Evolutionary conservation across 2,113 vertebrate genomes (phyloP).

Genomic region (Tympanuchus pallidicinctus): DNA sequence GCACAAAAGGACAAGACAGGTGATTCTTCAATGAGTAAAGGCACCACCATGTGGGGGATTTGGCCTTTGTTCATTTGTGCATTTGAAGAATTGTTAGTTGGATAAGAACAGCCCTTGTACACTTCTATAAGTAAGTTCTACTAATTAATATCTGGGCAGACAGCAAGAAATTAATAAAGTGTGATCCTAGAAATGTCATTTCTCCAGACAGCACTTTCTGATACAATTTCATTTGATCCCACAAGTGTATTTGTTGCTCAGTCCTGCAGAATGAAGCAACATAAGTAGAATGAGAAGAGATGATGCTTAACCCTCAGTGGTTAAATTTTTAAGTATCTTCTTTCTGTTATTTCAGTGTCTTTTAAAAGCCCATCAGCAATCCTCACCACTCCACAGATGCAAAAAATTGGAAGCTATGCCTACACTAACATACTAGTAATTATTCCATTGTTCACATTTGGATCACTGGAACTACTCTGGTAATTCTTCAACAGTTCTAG

Average conservation of each 20-base stretch:
- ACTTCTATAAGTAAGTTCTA: neutral
- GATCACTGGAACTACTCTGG: neutral
- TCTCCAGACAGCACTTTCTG: neutral
- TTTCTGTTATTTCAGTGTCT: neutral
- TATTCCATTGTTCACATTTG: neutral
- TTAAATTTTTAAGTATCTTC: no score
- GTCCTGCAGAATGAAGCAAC: neutral
- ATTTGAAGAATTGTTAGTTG: neutral
- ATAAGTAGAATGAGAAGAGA: neutral
- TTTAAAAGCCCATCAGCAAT: neutral
- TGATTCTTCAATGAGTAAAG: neutral
- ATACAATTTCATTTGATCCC: neutral
- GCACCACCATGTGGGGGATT: rapidly evolving
- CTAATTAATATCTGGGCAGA: neutral
- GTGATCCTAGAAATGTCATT: neutral
- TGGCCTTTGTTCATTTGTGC: neutral
- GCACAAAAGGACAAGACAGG: neutral
- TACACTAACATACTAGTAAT: neutral
- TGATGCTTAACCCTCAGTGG: neutral
- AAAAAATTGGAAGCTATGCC: neutral
- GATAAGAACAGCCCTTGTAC: rapidly evolving
- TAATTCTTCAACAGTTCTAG: neutral
- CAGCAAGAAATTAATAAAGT: neutral
- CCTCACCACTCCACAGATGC: neutral
- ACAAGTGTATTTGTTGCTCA: rapidly evolving